Evolutionary conservation across 2,888 invertebrate species (phyloP), one percentile per base, ranked within the genome.

Genomic region (Euclidia mi): DNA sequence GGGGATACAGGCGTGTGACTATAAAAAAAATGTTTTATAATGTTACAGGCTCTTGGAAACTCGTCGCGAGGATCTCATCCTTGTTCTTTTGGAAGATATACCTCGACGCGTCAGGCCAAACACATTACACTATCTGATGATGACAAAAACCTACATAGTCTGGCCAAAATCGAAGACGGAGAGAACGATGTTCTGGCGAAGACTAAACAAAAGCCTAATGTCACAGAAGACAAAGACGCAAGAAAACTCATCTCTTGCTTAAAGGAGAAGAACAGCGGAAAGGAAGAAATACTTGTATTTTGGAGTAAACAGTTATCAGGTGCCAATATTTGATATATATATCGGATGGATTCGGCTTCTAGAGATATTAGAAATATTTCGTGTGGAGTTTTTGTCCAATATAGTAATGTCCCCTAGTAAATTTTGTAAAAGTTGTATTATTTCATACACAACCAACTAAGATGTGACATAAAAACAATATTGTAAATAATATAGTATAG

Each of bases 81-180:
- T 97, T 0, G 94, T 97, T 0, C 93, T 96, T 6, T 84, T 97
- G 29, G 96, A 96, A 78, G 95, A 96, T 25, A 96, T 97, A 35
- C 96, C 96, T 0, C 88, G 94, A 0, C 85, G 91, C 2, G 87
- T 95, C 1, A 90, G 96, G 0, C 96, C 96, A 0, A 96, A 95
- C 69, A 95, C 95, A 0, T 83, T 97, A 0, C 95, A 95, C 58
- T 96, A 96, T 64, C 83, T 97, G 18, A 96, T 97, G 95, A 85
- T 95, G 37, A 96, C 96, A 0, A 96, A 96, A 71, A 96, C 96
- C 0, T 97, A 96, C 76, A 95, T 97, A 11, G 95, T 96, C 9
- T 97, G 97, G 96, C 96, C 96, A 0, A 86, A 89, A 37, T 79
- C 85, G 0, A 76, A 84, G 9, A 50, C 72, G 0, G 91, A 92